These are phyloP conservation scores for Junonia oenone DNA, from an alignment of 2,888 invertebrate genomes.

Conservation along the genomic window DNA sequence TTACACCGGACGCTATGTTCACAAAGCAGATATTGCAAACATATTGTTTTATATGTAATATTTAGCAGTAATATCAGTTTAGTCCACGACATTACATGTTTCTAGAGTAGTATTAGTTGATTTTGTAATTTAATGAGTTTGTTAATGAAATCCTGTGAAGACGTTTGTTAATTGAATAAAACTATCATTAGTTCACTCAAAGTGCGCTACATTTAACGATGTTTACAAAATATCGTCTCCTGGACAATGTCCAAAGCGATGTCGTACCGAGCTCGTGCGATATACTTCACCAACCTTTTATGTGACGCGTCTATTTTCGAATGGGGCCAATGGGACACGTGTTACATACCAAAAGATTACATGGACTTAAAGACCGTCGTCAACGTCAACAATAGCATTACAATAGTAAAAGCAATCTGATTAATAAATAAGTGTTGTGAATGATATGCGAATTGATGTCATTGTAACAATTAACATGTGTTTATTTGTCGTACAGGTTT, in stretches of 20 bases:
- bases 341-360: conserved; percentile 48
- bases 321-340: conserved; percentile 56
- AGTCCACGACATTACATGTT: conserved; percentile 28
- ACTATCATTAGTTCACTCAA: conserved; percentile 52
- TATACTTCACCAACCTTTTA: conserved; percentile 59
- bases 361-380: conserved; percentile 44
- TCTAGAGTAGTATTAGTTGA: conserved; percentile 46
- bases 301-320: conserved; percentile 66
- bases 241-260: conserved; percentile 72
- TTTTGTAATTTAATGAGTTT: conserved; percentile 40
- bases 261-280: conserved; percentile 54
- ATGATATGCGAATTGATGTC: conserved; percentile 13
- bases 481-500: conserved; percentile 85
- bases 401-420: conserved; percentile 51
- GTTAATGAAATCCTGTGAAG: conserved; percentile 39
- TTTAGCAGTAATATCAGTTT: conserved; percentile 27
- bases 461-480: conserved; percentile 39
- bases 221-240: conserved; percentile 65
- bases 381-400: conserved; percentile 35
- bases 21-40: conserved; percentile 43
- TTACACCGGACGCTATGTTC: conserved; percentile 53
- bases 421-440: conserved; percentile 40
- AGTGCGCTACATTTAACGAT: conserved; percentile 61
- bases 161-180: conserved; percentile 38
- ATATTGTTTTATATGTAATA: conserved; percentile 25